Conservation (phyloP, 2,797 vertebrate species). For the Phrynocephalus guinanensis region DNA sequence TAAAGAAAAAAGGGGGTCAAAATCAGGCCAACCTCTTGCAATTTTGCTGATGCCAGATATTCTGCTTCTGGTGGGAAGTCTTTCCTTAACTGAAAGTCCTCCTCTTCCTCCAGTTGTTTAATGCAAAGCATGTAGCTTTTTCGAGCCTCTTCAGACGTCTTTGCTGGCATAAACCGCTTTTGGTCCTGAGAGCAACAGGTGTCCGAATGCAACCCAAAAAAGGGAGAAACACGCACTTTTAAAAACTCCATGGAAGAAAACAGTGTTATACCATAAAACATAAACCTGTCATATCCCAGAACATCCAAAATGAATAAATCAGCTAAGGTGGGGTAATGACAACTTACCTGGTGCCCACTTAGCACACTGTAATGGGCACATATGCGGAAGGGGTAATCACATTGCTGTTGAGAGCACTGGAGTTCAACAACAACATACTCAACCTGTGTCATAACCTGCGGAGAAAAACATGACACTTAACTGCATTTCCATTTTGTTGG, state of each 20-base stretch:
- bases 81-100: conserved; percentile 69
- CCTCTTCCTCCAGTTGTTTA: conserved; percentile 63
- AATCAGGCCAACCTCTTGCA: conserved; percentile 80
- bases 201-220: conserved; percentile 11
- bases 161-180: conserved; percentile 45
- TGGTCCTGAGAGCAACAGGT: conserved; percentile 57
- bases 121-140: conserved; percentile 74
- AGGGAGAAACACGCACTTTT: neutral
- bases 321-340: neutral
- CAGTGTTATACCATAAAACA: neutral
- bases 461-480: neutral
- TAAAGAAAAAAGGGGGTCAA: neutral
- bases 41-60: conserved; percentile 78
- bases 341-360: conserved; percentile 52
- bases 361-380: conserved; percentile 57
- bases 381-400: conserved; percentile 75
- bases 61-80: conserved; percentile 61
- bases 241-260: neutral
- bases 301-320: neutral
- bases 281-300: neutral
- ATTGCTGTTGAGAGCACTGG: conserved; percentile 72
- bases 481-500: neutral
- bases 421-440: conserved; percentile 81
- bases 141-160: conserved; percentile 81
- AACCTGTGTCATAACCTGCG: conserved; percentile 32